Conservation (phyloP, 2,888 invertebrate species). For the Lithophane ornitopus region DNA sequence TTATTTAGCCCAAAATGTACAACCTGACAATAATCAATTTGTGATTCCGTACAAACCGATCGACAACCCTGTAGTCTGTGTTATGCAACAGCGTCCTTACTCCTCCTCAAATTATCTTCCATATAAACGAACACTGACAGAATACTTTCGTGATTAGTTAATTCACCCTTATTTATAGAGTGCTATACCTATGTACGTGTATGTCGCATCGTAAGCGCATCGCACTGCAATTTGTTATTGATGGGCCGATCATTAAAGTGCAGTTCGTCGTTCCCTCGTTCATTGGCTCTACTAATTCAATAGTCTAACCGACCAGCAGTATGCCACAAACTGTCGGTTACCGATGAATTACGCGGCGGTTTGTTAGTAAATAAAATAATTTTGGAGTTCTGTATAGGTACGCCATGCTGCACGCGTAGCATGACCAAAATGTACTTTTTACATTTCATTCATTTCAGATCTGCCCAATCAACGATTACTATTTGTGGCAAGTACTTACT, state of each 20-base stretch:
- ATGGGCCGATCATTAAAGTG: slow-evolving; percentile 1
- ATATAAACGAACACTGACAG: not conserved
- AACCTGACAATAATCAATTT: too few relatives aligned
- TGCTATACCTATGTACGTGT: not conserved
- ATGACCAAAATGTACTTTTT: too few relatives aligned
- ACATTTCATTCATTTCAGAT: too few relatives aligned
- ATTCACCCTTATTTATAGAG: not conserved
- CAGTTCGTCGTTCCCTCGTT: not conserved
- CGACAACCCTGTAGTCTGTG: too few relatives aligned
- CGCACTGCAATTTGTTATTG: not conserved
- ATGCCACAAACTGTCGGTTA: slow-evolving; percentile 14
- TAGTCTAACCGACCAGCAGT: not conserved
- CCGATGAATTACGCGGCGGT: not conserved
- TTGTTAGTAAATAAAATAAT: slow-evolving; percentile 30
- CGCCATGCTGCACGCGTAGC: too few relatives aligned
- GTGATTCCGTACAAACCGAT: too few relatives aligned
- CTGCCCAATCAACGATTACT: not conserved
- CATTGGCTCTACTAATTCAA: slow-evolving; percentile 11
- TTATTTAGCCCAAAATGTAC: too few relatives aligned
- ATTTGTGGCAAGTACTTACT: not conserved
- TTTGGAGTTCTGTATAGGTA: not conserved
- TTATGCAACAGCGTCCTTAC: too few relatives aligned
- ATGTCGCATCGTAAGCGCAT: not conserved
- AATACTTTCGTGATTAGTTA: not conserved
- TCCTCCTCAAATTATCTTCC: too few relatives aligned